Evolutionary conservation across 2,797 vertebrate genomes (phyloP), one percentile per base, ranked within the genome.

Genomic region (Oreortyx pictus): DNA sequence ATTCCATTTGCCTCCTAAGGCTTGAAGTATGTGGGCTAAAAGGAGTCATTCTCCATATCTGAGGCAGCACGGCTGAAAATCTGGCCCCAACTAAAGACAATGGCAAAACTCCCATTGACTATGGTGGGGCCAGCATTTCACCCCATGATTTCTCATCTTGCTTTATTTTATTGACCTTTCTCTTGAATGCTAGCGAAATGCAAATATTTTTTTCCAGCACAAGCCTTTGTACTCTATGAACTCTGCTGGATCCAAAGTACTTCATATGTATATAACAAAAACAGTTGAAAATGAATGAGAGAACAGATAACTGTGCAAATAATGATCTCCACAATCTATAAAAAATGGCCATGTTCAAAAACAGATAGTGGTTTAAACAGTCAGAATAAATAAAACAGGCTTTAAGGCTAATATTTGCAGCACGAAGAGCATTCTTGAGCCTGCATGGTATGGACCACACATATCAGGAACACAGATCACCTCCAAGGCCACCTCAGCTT

Each of bases 111-210:
- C 96, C 90, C 90, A 27, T 94, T 88, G 87, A 71, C 85, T 77
- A 92, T 2, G 20, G 77, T 50, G 87, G 92, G 94, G 90, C 90
- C 89, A 95, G 33, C 29, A 16, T 94, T 94, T 94, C 89, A 65
- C 89, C 93, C 95, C 88, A 65, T 43, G 92, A 93, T 95, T 95
- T 92, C 92, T 95, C 92, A 89, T 93, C 90, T 72, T 67, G 87
- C 94, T 96, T 93, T 96, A 96, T 95, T 94, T 96, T 95, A 92
- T 70, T 57, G 33, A 96, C 96, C 96, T 96, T 83, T 94, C 88
- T 67, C 94, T 94, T 72, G 56, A 84, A 96, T 96, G 86, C 12
- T 62, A 96, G 86, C 7, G 65, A 85, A 61, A 95, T 92, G 95
- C 88, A 95, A 96, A 96, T 95, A 92, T 86, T 94, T 92, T 95